phyloP scores from a whole-genome alignment of 2,888 invertebrate genomes.

The Encarsia formosa region DNA sequence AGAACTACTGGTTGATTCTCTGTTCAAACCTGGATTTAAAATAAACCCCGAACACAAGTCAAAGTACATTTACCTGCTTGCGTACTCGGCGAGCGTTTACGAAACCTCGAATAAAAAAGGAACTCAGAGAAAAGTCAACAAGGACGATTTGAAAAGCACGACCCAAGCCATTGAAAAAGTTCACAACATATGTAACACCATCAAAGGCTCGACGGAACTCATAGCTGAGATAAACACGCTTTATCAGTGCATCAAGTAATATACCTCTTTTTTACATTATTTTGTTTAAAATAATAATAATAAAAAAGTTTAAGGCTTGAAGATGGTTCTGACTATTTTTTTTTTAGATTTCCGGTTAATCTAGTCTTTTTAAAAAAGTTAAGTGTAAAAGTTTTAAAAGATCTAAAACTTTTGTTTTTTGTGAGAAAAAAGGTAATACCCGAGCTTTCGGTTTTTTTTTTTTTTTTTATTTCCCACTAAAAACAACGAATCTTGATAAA shows the following conservation, averaged over 20 bases:
- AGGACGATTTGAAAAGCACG: slow-evolving; percentile 89
- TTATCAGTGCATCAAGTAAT: slow-evolving; percentile 82
- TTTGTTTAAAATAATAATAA: neutral
- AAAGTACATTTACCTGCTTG: slow-evolving; percentile 91
- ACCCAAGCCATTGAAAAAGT: slow-evolving; percentile 91
- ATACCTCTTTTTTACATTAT: neutral
- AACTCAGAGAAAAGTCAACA: slow-evolving; percentile 62
- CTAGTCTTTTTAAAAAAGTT: too few species aligned
- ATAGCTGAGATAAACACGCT: slow-evolving; percentile 86
- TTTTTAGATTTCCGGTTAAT: too few species aligned
- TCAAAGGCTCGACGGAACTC: slow-evolving; percentile 88
- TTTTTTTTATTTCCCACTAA: too few species aligned
- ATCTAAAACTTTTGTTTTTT: too few species aligned
- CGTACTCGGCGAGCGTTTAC: slow-evolving; percentile 91
- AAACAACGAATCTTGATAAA: too few species aligned
- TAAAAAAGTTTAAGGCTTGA: too few species aligned
- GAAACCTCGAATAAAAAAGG: slow-evolving; percentile 75
- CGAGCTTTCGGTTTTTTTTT: too few species aligned
- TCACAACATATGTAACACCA: slow-evolving; percentile 82
- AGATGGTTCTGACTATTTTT: too few species aligned
- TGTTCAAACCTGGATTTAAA: slow-evolving; percentile 92
- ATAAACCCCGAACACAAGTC: slow-evolving; percentile 95
- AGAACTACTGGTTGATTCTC: slow-evolving; percentile 87
- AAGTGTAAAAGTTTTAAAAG: too few species aligned
- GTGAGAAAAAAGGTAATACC: too few species aligned